phyloP scores from a whole-genome alignment of 30 jellyfish, hydroid and myxozoan genomes.

The Aurelia aurita region DNA sequence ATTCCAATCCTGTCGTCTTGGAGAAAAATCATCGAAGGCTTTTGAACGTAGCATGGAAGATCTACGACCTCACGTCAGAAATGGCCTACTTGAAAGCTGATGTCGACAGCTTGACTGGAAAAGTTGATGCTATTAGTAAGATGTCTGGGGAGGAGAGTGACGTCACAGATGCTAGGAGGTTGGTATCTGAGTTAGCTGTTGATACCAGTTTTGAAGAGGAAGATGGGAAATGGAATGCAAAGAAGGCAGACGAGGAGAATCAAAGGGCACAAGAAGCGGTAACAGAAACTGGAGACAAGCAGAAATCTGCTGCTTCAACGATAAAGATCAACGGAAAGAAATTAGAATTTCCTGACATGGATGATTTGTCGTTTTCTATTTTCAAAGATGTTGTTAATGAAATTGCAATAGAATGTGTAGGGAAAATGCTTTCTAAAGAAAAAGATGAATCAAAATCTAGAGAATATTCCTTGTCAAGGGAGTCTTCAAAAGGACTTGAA shows the following conservation, averaged over 20 bases:
- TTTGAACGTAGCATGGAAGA: constrained; percentile 72
- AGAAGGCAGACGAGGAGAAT: not conserved
- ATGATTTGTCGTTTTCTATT: constrained; percentile 56
- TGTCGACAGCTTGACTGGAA: constrained; percentile 32
- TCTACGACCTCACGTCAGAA: constrained; percentile 67
- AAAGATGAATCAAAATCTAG: not conserved
- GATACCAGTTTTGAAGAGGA: not conserved
- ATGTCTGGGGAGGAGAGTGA: not conserved
- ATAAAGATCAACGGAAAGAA: not conserved
- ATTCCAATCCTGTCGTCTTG: too few relatives aligned
- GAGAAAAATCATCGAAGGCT: constrained; percentile 30
- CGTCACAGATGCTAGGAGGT: not conserved
- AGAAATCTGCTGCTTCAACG: too few relatives aligned
- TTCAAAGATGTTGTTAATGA: constrained; percentile 59
- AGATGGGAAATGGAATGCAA: not conserved
- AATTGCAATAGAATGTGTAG: constrained; percentile 35
- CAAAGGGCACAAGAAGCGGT: not conserved
- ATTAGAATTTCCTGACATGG: constrained; percentile 4
- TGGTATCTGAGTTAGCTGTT: not conserved
- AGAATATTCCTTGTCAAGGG: not conserved
- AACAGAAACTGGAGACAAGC: not conserved
- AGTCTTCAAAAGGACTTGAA: too few relatives aligned
- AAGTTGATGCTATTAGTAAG: constrained; percentile 17
- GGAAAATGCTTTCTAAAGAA: constrained; percentile 6
- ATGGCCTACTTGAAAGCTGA: constrained; percentile 53